Evolutionary conservation across 2,113 vertebrate species (phyloP), one percentile per base, ranked within the genome.

Genomic region (Cyphomyrus plagiostoma): DNA sequence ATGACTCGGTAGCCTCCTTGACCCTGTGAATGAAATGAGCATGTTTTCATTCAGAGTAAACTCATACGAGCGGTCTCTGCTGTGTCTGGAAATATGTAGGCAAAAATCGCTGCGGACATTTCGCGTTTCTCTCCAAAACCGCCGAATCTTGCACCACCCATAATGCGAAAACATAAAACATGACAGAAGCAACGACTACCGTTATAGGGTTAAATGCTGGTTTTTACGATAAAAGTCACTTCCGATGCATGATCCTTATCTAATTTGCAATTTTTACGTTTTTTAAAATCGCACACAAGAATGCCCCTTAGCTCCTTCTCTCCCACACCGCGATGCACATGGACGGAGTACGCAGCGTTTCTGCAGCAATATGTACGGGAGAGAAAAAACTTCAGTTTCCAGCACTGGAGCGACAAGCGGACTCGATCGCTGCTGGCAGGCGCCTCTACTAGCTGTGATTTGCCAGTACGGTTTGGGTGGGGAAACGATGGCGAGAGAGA

Each of bases 391-490:
- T 56, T 87, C 56, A 42, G 74, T 74, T 90, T 89, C 46, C 89
- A 39, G 26, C 58, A 62, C 88, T 39, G 45, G 74, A 86, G 87
- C 87, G 66, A 84, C 87, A 85, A 23, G 84, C 88, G 80, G 52
- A 89, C 89, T 80, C 87, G 56, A 52, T 62, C 74, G 84, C 86
- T 66, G 35, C 88, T 89, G 74, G 50, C 85, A 90, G 74, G 48
- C 49, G 53, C 52, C 50, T 89, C 87, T 89, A 39, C 52, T 58
- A 42, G 87, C 49, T 87, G 21, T 83, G 89, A 87, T 90, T 90
- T 70, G 88, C 89, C 74, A 89, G 88, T 88, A 87, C 70, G 91
- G 89, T 89, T 90, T 58, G 56, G 90, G 88, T 87, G 89, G 90
- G 66, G 85, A 89, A 86, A 88, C 87, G 62, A 88, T 87, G 84